Conservation (phyloP, 2,888 invertebrate species). For the Drosophila algonquin region DNA sequence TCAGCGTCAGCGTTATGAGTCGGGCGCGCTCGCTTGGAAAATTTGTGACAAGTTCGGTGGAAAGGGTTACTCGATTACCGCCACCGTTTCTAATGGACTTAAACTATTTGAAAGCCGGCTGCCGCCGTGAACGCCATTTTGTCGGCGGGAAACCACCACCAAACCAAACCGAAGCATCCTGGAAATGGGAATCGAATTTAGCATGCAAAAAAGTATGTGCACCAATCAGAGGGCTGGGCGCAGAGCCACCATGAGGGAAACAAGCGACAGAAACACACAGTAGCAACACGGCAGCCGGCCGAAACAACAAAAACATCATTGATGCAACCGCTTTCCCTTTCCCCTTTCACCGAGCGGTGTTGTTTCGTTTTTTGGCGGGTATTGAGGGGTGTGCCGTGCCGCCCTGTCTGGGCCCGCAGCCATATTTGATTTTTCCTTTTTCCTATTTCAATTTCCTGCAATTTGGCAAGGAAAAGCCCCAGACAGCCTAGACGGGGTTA, state of each 20-base stretch:
- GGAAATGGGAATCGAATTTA: slow-evolving; percentile 56
- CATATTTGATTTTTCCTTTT: slow-evolving; percentile 73
- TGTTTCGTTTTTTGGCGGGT: not conserved
- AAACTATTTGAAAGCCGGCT: slow-evolving; percentile 43
- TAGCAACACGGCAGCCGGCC: not conserved
- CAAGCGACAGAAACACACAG: slow-evolving; percentile 9
- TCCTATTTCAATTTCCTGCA: slow-evolving; percentile 78
- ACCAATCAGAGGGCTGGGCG: slow-evolving; percentile 64
- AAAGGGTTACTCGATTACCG: slow-evolving; percentile 49
- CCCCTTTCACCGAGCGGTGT: slow-evolving; percentile 21
- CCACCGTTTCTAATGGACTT: slow-evolving; percentile 33
- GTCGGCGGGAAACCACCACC: slow-evolving; percentile 46
- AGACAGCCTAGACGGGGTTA: too few species aligned
- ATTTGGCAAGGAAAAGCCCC: slow-evolving; percentile 54
- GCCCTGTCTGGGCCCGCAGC: slow-evolving; percentile 54
- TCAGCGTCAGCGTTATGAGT: not conserved
- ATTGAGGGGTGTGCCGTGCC: not conserved
- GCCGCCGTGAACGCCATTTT: slow-evolving; percentile 58
- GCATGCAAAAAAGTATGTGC: slow-evolving; percentile 64
- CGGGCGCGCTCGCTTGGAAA: slow-evolving; percentile 69
- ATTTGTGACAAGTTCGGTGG: slow-evolving; percentile 63
- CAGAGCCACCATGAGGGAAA: slow-evolving; percentile 8
- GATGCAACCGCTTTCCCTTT: slow-evolving; percentile 31
- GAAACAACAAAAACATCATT: slow-evolving; percentile 27
- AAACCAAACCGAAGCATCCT: slow-evolving; percentile 27